Evolutionary conservation across 1,140 invertebrate species (phyloP).

Genomic region (Drosophila sp.): DNA sequence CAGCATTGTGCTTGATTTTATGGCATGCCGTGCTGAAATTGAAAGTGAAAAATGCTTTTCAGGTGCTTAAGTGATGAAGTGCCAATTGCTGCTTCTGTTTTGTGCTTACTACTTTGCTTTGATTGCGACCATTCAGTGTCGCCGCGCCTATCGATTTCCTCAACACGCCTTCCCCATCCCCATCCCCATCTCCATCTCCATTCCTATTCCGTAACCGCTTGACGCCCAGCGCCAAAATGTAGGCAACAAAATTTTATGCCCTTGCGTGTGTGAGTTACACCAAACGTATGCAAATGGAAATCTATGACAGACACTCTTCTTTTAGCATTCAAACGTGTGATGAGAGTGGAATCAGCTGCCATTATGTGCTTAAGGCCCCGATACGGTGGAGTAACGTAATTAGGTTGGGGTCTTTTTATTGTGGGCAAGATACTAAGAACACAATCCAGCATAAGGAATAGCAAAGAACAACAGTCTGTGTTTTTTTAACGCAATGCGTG

Average conservation of each 20-base stretch:
- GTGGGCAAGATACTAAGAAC: conserved; percentile 12
- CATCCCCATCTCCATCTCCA: not conserved
- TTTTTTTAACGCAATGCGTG: not conserved
- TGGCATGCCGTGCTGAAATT: conserved; percentile 75
- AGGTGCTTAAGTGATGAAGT: conserved; percentile 83
- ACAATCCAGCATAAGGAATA: too few species aligned
- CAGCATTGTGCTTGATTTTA: conserved; percentile 77
- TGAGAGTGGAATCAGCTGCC: conserved; percentile 46
- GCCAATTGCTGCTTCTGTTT: conserved; percentile 59
- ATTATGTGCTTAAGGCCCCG: conserved; percentile 35
- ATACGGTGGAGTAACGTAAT: conserved; percentile 22
- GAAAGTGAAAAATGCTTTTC: conserved; percentile 82
- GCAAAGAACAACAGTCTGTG: conserved; percentile 4
- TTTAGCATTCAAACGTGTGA: conserved; percentile 19
- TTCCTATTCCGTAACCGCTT: too few species aligned
- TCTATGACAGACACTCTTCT: conserved; percentile 27
- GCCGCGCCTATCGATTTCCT: conserved; percentile 58
- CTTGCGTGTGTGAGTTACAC: conserved; percentile 66
- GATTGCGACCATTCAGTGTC: conserved; percentile 61
- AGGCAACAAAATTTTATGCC: conserved; percentile 78
- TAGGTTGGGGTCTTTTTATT: conserved; percentile 12
- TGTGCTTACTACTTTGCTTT: conserved; percentile 46
- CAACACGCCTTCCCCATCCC: not conserved
- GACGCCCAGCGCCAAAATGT: conserved; percentile 38
- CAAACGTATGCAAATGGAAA: conserved; percentile 59